Evolutionary conservation across 1,140 invertebrate species (phyloP).

Genomic region (Macrotrachela quadricornifera): DNA sequence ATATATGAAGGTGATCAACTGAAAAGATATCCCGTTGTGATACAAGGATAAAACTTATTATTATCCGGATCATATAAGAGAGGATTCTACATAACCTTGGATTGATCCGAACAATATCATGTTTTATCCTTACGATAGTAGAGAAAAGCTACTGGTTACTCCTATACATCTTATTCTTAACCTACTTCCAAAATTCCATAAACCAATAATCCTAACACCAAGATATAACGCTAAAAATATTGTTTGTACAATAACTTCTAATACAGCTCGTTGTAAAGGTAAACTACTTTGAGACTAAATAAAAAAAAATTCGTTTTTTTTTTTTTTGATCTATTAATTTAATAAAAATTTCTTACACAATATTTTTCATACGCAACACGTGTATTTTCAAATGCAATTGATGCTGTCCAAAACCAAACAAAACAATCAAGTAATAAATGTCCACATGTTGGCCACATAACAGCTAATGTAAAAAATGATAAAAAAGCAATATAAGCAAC

Average conservation of each 20-base stretch:
- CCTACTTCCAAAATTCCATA: conserved; percentile 2
- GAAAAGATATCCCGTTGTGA: not conserved
- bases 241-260: conserved; percentile 16
- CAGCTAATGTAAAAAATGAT: conserved; percentile 23
- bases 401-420: conserved; percentile 23
- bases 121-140: too few species aligned
- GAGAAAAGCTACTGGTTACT: too few species aligned
- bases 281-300: conserved; percentile 7
- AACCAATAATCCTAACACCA: conserved; percentile 12
- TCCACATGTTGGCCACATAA: conserved; percentile 29
- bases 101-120: too few species aligned
- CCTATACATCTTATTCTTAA: too few species aligned
- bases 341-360: not conserved
- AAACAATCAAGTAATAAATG: conserved; percentile 21
- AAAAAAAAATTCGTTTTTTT: not conserved
- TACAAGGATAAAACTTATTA: too few species aligned
- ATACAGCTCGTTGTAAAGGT: conserved; percentile 11
- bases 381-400: conserved; percentile 19
- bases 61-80: too few species aligned
- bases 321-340: not conserved
- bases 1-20: too few species aligned
- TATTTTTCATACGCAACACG: conserved; percentile 17
- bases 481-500: conserved; percentile 27
- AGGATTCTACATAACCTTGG: too few species aligned
- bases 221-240: conserved; percentile 15